Conservation (phyloP, 2,113 vertebrate genomes). For the Aegithalos caudatus region DNA sequence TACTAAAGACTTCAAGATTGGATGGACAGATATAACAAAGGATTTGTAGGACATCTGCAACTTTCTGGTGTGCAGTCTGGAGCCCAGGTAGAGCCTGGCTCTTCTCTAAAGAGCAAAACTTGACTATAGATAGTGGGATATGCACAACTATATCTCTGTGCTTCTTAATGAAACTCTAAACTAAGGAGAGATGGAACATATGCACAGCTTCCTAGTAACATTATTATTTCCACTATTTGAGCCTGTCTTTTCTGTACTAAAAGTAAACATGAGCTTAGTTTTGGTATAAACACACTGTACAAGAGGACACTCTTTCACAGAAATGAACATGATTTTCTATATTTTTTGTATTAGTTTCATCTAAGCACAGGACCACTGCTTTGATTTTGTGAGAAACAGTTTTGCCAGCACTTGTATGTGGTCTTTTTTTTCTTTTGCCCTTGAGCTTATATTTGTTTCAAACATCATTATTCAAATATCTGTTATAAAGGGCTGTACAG, state of each 20-base stretch:
- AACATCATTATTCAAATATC: neutral
- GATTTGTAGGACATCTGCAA: neutral
- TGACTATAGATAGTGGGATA: fast-evolving
- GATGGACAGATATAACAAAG: neutral
- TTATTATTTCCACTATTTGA: neutral
- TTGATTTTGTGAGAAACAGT: neutral
- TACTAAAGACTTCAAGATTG: neutral
- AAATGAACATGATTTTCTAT: neutral
- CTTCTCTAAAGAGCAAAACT: neutral
- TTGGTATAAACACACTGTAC: neutral
- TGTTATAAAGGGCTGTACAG: neutral
- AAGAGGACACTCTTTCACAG: neutral
- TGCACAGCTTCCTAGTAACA: neutral
- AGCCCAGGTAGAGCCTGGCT: neutral
- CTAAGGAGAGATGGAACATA: neutral
- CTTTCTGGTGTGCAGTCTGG: neutral
- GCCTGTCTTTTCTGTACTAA: neutral
- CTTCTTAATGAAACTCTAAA: neutral
- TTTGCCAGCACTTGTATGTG: neutral
- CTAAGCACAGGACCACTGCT: neutral
- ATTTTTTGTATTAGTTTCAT: neutral
- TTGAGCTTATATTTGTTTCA: neutral
- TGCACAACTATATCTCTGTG: neutral
- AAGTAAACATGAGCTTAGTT: neutral
- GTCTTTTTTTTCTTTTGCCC: neutral